Base-by-base conservation (phyloP, 2,113 vertebrate species). In the Speoplatyrhinus poulsoni region DNA sequence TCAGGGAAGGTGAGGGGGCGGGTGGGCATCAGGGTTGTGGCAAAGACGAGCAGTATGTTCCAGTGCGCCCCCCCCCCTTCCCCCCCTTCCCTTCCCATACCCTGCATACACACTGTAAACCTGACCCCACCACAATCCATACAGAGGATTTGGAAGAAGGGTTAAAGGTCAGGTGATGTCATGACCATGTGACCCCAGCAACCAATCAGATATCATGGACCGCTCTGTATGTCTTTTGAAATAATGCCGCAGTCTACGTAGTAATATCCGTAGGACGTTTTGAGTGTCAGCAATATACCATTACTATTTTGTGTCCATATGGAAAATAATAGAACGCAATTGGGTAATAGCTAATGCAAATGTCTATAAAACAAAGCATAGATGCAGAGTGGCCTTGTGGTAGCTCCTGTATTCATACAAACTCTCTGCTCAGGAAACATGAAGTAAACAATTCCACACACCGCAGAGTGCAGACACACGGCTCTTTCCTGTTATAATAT, bases 381-480 rank as follows among this genome's bases (percentile, higher is more conserved):
- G 7, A 71, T 62, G 62, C 10, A 70, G 9, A 47, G 58, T 16
- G 59, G 33, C 56, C 62, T 60, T 3, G 46, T 54, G 63, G 60
- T 65, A 67, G 59, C 41, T 65, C 62, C 62, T 63, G 66, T 65
- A 46, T 72, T 32, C 71, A 66, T 68, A 57, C 69, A 60, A 32
- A 52, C 60, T 76, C 63, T 75, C 68, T 59, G 74, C 72, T 79
- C 85, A 83, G 85, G 86, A 88, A 83, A 70, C 75, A 83, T 85
- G 83, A 83, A 85, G 86, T 87, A 88, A 87, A 87, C 84, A 70
- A 84, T 70, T 76, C 54, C 53, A 60, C 75, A 79, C 80, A 65
- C 59, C 58, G 57, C 41, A 48, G 71, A 86, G 82, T 65, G 73
- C 61, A 73, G 69, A 26, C 26, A 26, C 26, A 26, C 72, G 73